Evolutionary conservation across 2,888 invertebrate species (phyloP), one percentile per base, ranked within the genome.

Genomic region (Camptogramma bilineatum): DNA sequence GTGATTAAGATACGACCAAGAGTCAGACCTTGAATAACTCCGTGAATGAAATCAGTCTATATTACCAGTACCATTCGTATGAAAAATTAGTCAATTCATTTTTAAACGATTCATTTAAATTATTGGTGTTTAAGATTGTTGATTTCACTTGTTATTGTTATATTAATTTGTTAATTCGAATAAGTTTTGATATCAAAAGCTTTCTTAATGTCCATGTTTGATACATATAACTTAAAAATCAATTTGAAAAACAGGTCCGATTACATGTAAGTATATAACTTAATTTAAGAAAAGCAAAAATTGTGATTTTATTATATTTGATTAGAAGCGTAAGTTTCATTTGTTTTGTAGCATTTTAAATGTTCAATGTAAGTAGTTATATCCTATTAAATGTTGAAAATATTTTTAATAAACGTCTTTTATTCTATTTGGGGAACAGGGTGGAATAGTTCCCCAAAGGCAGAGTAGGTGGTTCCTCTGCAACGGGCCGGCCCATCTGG

Each of bases 251-350:
- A 42, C 42, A 44, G 44, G 44, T 31, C 24, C 21, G 63, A 55
- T 17, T 21, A 28, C 24, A n/a, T n/a, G n/a, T 18, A 34, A 48
- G 69, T 64, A 16, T 24, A 0, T 51, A 3, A 44, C 57, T 54
- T 68, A 59, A 62, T 57, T 66, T 64, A 70, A 73, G 75, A 68
- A 68, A 76, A 76, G 64, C 60, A 66, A 19, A 73, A 70, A 69
- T 70, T 69, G 56, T 76, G 75, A 76, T 73, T 48, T 71, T 67
- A 66, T 58, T 65, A 62, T 53, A 19, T 52, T 24, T 61, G 1
- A 54, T 58, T 58, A 19, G 39, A 52, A 52, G 48, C 47, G 13
- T 48, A 50, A 42, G 48, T 59, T 44, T 52, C 17, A 10, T 39
- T 57, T 52, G n/a, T 39, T 46, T 39, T 54, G 13, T 51, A 46